phyloP scores from a whole-genome alignment of 2,797 vertebrate species.

The Neomorphus geoffroyi region DNA sequence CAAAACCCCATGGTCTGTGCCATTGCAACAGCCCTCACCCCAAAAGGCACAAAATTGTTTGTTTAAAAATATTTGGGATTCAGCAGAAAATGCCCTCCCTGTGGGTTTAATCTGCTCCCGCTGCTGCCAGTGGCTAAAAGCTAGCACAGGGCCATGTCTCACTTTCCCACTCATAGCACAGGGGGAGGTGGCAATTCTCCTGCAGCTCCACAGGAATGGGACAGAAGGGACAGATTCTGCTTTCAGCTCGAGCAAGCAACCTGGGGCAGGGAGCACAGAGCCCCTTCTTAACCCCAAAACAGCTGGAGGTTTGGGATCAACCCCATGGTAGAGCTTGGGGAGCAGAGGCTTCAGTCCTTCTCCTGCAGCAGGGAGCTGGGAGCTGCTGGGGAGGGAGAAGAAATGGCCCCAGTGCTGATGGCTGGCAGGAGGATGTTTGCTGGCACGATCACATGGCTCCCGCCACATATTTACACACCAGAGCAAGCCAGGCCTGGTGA shows the following conservation, averaged over 20 bases:
- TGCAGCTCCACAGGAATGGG: accelerated
- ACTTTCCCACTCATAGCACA: background rate
- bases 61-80: background rate
- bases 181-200: accelerated
- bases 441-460: background rate
- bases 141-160: background rate
- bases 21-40: accelerated
- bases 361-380: accelerated
- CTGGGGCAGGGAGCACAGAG: background rate
- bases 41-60: background rate
- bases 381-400: background rate
- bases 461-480: conserved; percentile 22
- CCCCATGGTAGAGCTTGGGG: background rate
- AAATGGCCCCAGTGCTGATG: background rate
- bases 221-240: background rate
- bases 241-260: background rate
- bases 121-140: accelerated
- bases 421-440: conserved; percentile 26
- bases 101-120: accelerated
- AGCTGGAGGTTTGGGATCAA: background rate
- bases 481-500: background rate
- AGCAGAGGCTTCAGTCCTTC: background rate
- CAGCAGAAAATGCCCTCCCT: background rate
- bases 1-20: accelerated
- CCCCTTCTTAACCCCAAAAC: background rate